A percentile compares a stretch with the other conserved stretches of the same genome.
Conservation (phyloP, 2,888 invertebrate species). For the Plemyria rubiginata region DNA sequence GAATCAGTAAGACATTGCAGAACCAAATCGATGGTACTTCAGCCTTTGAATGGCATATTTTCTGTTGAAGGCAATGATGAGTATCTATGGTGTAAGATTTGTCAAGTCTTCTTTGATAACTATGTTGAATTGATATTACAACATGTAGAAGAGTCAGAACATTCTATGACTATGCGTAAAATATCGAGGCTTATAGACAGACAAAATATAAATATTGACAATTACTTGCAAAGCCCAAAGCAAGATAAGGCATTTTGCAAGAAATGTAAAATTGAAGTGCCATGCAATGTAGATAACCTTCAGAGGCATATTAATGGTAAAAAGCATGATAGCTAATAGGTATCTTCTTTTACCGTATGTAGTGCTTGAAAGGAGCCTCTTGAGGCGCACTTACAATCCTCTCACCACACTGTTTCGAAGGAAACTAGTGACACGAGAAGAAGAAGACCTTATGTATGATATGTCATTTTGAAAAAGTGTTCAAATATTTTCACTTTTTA, state of each 20-base stretch:
- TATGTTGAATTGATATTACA: slow-evolving; percentile 57
- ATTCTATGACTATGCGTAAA: slow-evolving; percentile 49
- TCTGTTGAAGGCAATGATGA: slow-evolving; percentile 54
- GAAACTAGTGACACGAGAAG: too few species aligned
- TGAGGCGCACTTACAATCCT: too few species aligned
- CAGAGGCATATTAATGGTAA: slow-evolving; percentile 56
- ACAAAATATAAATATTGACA: slow-evolving; percentile 57
- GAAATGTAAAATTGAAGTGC: slow-evolving; percentile 53
- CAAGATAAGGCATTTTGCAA: slow-evolving; percentile 57
- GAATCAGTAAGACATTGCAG: slow-evolving; percentile 46
- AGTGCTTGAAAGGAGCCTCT: too few species aligned
- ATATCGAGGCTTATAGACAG: slow-evolving; percentile 52
- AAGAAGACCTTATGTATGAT: too few species aligned
- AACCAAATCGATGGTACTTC: slow-evolving; percentile 56
- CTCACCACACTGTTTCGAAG: too few species aligned
- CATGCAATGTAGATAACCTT: slow-evolving; percentile 60
- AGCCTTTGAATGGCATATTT: slow-evolving; percentile 63
- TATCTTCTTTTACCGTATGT: too few species aligned
- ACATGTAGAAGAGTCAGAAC: slow-evolving; percentile 55
- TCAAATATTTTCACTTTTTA: too few species aligned
- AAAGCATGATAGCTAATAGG: slow-evolving; percentile 26
- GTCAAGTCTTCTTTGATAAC: slow-evolving; percentile 59
- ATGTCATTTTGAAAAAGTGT: too few species aligned
- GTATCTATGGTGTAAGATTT: slow-evolving; percentile 66
- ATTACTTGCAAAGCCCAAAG: slow-evolving; percentile 55